These are phyloP conservation scores for Bombus sylvicola DNA, from an alignment of 1,140 invertebrate genomes.

Conservation along the genomic window DNA sequence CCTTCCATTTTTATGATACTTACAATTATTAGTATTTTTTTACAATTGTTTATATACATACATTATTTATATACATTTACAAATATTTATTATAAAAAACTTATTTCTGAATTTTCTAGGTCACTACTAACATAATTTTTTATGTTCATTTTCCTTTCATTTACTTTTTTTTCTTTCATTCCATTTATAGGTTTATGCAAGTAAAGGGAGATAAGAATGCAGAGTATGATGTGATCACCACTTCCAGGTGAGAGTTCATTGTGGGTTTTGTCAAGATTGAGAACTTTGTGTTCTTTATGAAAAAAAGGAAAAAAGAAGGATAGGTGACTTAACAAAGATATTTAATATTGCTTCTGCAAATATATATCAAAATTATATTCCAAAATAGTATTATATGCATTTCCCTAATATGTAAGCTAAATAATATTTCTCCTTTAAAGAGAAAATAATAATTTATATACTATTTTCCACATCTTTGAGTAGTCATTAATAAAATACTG, in stretches of 20 bases:
- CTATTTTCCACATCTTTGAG: background rate
- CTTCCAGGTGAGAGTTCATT: constrained; percentile 79
- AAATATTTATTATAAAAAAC: background rate
- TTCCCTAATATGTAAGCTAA: background rate
- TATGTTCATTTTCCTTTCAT: constrained; percentile 67
- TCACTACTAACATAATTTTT: constrained; percentile 50
- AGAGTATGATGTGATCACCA: constrained; percentile 81
- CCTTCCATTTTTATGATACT: background rate
- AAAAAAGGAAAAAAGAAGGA: background rate
- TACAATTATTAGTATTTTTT: background rate
- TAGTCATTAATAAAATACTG: constrained; percentile 13
- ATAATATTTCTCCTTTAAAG: background rate
- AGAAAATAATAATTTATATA: background rate
- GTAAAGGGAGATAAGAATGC: constrained; percentile 79
- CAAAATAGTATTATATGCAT: constrained; percentile 10
- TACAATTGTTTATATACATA: background rate
- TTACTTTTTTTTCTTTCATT: constrained; percentile 77
- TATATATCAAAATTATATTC: constrained; percentile 9
- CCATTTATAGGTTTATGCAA: constrained; percentile 80
- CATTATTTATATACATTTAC: too few species aligned
- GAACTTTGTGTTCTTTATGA: background rate
- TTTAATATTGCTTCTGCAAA: constrained; percentile 54
- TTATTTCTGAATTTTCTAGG: constrained; percentile 13
- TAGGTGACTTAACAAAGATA: constrained; percentile 8
- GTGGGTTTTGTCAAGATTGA: constrained; percentile 41